Base-by-base conservation (phyloP, 2,888 invertebrate species). In the Cosmia pyralina region DNA sequence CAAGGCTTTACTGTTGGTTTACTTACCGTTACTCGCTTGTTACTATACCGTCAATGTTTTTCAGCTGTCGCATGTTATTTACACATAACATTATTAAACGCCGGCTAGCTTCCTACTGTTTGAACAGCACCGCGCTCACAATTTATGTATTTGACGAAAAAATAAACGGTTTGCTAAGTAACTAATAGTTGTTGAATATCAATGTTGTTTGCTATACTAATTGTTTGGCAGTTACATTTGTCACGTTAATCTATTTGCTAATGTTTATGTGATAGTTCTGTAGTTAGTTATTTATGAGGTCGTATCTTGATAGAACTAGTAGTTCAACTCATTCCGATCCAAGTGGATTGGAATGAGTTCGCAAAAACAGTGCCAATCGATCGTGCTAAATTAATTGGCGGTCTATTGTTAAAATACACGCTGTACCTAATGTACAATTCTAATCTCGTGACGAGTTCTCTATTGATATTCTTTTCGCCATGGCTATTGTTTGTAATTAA, bases 1-100 rank as follows among this genome's bases (percentile, higher is more conserved):
- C 86, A 81, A 73, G 81, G 81, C 74, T 78, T 82, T 83, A 77
- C 78, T 67, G 79, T 84, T 88, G 86, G 85, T 88, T 87, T 86
- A 85, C 79, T 65, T 63, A 71, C 72, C 72, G 85, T 84, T 81
- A 75, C 75, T 65, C 44, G 69, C 63, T 68, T 69, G 69, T 78
- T 75, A 74, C 82, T 81, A 76, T 84, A 79, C 80, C 78, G 68
- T 73, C 79, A 81, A 86, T 79, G 81, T 84, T 81, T 85, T 86
- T 82, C 74, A 75, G 71, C 69, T 72, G 80, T 85, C 84, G 81
- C 79, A 73, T 77, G 76, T 80, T 84, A 82, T 81, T 80, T 75
- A 69, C 75, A 64, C 70, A 69, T 74, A 68, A 75, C 69, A 71
- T 81, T 83, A 81, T 73, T 67, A 60, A 70, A 15, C 64, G 57